Evolutionary conservation across 2,113 vertebrate species (phyloP), one percentile per base, ranked within the genome.

Genomic region (Oncorhynchus gorbuscha): DNA sequence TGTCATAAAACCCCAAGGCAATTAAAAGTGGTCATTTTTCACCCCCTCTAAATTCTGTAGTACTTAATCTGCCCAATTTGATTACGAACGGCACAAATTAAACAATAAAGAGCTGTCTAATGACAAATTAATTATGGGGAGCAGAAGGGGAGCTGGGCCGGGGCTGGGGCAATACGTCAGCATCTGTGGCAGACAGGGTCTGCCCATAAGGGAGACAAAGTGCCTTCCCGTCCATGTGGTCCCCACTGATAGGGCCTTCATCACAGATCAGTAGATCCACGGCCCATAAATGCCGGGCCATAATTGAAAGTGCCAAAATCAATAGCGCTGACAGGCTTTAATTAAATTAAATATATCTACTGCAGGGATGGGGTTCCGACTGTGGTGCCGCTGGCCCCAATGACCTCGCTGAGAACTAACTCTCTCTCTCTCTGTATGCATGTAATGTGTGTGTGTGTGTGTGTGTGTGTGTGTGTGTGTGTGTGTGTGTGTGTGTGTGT

Each of bases 51-150:
- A 96, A 97, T 97, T 94, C 94, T 93, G 88, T 92, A 92, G 95
- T 96, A 96, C 98, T 99, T 98, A 99, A 98, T 98, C 96, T 98
- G 97, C 96, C 96, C 96, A 97, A 99, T 98, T 98, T 97, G 96
- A 97, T 98, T 97, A 97, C 93, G 96, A 97, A 96, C 94, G 93
- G 97, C 97, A 97, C 97, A 98, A 98, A 98, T 99, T 98, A 97
- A 99, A 99, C 97, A 99, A 98, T 98, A 99, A 98, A 98, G 96
- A 97, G 92, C 97, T 99, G 97, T 99, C 97, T 97, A 97, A 99
- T 97, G 95, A 97, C 96, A 95, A 96, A 97, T 98, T 99, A 97
- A 98, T 97, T 97, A 99, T 95, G 96, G 95, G 94, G 92, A 94
- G 94, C 92, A 92, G 94, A 94, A 95, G 96, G 95, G 94, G 93